These are phyloP conservation scores for Felis catus DNA, from an alignment of 2,113 vertebrate species.

Conservation along the genomic window F.catus_Fca126_mat1.0 CM031416.1:35244001-35244500, in stretches of 20 bases:
- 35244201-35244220: background rate
- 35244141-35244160: fast-evolving
- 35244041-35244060: slow-evolving; percentile 45
- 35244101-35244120: background rate
- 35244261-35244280: no score
- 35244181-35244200: background rate
- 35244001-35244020: background rate
- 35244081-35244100: background rate
- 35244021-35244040: slow-evolving; percentile 11
- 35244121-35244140: background rate
- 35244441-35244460: no score
- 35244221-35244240: background rate
- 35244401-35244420: no score
- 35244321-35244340: no score
- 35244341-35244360: no score
- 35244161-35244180: background rate
- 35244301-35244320: no score
- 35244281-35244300: no score
- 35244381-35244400: no score
- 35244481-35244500: background rate
- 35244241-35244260: background rate
- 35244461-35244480: no score
- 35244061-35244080: background rate
- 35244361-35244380: no score
- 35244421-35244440: no score